Conservation (phyloP, 2,797 vertebrate species). For the Okamejei kenojei region DNA sequence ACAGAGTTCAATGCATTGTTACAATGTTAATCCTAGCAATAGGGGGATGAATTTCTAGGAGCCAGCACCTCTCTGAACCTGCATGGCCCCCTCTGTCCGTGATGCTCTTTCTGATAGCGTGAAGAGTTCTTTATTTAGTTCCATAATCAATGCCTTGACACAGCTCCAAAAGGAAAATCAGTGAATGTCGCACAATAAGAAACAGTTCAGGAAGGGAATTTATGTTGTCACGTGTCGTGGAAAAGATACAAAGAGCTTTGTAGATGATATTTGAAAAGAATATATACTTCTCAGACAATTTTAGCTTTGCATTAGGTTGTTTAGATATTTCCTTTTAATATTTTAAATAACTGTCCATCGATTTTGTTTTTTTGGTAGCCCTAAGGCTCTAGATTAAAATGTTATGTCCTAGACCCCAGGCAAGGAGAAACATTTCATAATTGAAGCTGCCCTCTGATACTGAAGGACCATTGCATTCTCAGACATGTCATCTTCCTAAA, state of each 20-base stretch:
- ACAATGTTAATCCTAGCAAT: too few species aligned
- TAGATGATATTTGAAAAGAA: background rate
- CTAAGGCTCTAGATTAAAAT: background rate
- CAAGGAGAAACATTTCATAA: background rate
- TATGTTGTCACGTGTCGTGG: background rate
- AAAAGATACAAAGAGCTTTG: background rate
- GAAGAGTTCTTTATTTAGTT: background rate
- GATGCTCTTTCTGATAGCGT: background rate
- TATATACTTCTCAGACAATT: background rate
- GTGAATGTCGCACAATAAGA: background rate
- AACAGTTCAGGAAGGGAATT: background rate
- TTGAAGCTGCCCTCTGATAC: background rate
- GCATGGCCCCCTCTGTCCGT: background rate
- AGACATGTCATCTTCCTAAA: background rate
- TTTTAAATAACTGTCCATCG: background rate
- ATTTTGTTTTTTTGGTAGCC: background rate
- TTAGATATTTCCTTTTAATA: background rate
- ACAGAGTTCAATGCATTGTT: too few species aligned
- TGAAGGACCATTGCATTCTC: background rate
- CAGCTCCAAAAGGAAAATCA: background rate
- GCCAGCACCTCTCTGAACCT: background rate
- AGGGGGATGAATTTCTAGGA: too few species aligned
- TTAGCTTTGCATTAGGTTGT: background rate
- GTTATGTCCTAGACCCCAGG: background rate
- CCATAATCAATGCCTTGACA: background rate